Evolutionary conservation across 1,140 invertebrate genomes (phyloP).

Genomic region (Aleiodes sp.): DNA sequence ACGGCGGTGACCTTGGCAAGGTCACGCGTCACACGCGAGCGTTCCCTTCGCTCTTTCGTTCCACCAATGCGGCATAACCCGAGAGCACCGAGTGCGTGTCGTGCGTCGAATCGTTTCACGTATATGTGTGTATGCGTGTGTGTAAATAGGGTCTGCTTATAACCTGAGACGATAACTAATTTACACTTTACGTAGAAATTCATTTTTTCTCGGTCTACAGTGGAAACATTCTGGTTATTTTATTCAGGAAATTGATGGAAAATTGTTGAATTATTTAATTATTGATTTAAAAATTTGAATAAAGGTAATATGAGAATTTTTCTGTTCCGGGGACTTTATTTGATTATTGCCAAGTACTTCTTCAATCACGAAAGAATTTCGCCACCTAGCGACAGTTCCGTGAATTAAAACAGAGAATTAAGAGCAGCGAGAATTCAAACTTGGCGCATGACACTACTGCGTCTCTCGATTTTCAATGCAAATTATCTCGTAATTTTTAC

Average conservation of each 20-base stretch:
- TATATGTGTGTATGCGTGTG: not conserved
- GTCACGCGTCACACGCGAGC: constrained; percentile 48
- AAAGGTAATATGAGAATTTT: not conserved
- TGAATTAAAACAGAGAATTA: no score
- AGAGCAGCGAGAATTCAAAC: no score
- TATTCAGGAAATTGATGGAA: no score
- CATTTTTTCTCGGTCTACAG: no score
- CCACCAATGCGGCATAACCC: not conserved
- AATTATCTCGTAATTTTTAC: not conserved
- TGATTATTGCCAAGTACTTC: no score
- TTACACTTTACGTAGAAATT: no score
- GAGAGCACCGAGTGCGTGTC: constrained; percentile 9
- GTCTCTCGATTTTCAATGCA: not conserved
- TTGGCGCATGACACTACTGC: no score
- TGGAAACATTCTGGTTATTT: no score
- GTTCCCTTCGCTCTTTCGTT: constrained; percentile 28
- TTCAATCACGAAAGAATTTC: no score
- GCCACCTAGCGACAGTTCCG: no score
- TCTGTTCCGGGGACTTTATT: not conserved
- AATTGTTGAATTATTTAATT: no score
- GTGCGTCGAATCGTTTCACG: not conserved
- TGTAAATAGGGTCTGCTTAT: not conserved
- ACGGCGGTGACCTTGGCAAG: constrained; percentile 55
- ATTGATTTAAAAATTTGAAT: no score
- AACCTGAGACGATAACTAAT: not conserved